Conservation (phyloP, 2,888 invertebrate genomes). For the Stenurella melanura region DNA sequence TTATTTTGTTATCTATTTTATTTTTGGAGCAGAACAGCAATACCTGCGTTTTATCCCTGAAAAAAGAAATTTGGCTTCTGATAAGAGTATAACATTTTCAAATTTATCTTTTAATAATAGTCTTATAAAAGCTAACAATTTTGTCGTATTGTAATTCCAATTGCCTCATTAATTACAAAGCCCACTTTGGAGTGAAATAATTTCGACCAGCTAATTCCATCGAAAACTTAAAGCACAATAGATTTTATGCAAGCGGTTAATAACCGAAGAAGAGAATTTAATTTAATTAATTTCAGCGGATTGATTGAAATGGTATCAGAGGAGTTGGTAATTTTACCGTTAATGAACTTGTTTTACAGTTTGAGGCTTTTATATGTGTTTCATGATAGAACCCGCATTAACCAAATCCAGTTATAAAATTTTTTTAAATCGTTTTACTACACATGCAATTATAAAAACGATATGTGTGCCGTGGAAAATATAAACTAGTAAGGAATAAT, state of each 20-base stretch:
- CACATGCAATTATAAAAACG: too few relatives aligned
- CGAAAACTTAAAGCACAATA: background rate
- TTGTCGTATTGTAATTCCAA: background rate
- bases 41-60: too few relatives aligned
- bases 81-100: too few relatives aligned
- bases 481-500: too few relatives aligned
- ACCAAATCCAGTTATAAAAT: background rate
- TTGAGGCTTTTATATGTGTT: background rate
- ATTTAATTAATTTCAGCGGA: conserved; percentile 18
- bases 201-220: background rate
- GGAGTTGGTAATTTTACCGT: background rate
- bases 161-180: background rate
- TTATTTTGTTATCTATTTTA: too few relatives aligned
- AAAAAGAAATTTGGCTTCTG: too few relatives aligned
- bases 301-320: conserved; percentile 5
- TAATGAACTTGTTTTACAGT: background rate
- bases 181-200: background rate
- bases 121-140: too few relatives aligned
- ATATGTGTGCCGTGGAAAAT: too few relatives aligned
- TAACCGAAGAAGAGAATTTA: background rate
- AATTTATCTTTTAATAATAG: too few relatives aligned
- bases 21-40: too few relatives aligned
- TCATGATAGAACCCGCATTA: background rate
- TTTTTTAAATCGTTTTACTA: too few relatives aligned
- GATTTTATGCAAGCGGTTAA: background rate